Evolutionary conservation across 2,797 vertebrate species (phyloP).

Genomic region (Atherinosoma microstoma): DNA sequence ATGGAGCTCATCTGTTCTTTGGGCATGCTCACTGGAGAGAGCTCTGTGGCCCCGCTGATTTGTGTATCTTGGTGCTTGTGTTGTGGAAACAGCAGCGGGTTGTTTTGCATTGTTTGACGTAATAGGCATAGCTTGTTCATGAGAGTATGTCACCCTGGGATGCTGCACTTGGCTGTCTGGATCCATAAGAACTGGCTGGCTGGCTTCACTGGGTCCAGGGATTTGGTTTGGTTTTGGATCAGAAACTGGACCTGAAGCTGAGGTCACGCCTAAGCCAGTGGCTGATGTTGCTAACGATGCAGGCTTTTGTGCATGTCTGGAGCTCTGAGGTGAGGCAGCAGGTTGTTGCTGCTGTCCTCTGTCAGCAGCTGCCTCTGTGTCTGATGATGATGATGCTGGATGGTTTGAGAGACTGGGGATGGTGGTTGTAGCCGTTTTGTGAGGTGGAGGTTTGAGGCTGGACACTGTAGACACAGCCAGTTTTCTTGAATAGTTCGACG

Average conservation of each 20-base stretch:
- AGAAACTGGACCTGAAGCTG: constrained; percentile 27
- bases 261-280: constrained; percentile 25
- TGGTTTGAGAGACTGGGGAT: constrained; percentile 61
- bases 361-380: constrained; percentile 51
- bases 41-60: constrained; percentile 54
- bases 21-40: constrained; percentile 56
- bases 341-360: constrained; percentile 57
- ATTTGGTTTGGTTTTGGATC: constrained; percentile 42
- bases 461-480: constrained; percentile 80
- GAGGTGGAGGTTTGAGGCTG: constrained; percentile 77
- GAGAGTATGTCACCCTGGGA: constrained; percentile 42
- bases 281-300: constrained; percentile 38
- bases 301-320: constrained; percentile 61
- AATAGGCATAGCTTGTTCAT: constrained; percentile 51
- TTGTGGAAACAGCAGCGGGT: constrained; percentile 52
- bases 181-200: constrained; percentile 50
- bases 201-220: constrained; percentile 33
- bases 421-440: constrained; percentile 66
- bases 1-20: constrained; percentile 62
- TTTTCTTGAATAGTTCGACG: constrained; percentile 75
- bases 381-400: constrained; percentile 39
- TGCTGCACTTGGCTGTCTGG: constrained; percentile 52
- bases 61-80: constrained; percentile 63
- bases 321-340: constrained; percentile 55
- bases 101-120: constrained; percentile 63